Base-by-base conservation (phyloP, 2,888 invertebrate genomes). In the Chrysodeixis includens region DNA sequence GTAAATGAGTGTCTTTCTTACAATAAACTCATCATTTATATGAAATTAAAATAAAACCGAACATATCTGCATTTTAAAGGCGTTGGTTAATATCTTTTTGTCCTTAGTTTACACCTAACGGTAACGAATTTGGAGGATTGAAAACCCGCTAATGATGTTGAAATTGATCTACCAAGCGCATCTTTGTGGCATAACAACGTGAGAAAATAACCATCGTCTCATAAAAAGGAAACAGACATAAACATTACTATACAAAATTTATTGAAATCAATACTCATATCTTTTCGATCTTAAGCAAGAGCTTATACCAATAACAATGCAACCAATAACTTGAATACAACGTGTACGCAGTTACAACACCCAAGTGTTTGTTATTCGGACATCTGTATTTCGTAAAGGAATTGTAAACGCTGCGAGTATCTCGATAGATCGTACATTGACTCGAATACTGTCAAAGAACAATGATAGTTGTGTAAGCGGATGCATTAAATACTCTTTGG, bases 381-480 rank as follows among this genome's bases (percentile, higher is more conserved):
- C 20, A 14, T 49, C 30, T 20, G 20, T 58, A 51, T 58, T 58
- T 44, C 22, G 30, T 51, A 51, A 58, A 35, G 12, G 32, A 32
- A 58, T 58, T 20, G 40, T 44, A 53, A 44, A 40, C n/a, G 12
- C 16, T 20, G n/a, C n/a, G n/a, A n/a, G n/a, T n/a, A 62, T 73
- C 46, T 53, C 16, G 26, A 62, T 55, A 32, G 55, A 62, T 60
- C 18, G 9, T 53, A 52, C 14, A 30, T 20, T 46, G 20, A 9
- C 20, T 20, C 30, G 46, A 56, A 18, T 62, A 18, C 26, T 78
- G 71, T 63, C 30, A 59, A 58, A 61, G 83, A 82, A 88, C 86
- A 86, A 86, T 86, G 73, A 81, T 61, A 20, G n/a, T 44, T 61
- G 30, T 44, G 54, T 69, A 76, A 77, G 51, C 76, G 66, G 66